Evolutionary conservation across 2,113 vertebrate genomes (phyloP).

Genomic region (Leiothrix lutea): DNA sequence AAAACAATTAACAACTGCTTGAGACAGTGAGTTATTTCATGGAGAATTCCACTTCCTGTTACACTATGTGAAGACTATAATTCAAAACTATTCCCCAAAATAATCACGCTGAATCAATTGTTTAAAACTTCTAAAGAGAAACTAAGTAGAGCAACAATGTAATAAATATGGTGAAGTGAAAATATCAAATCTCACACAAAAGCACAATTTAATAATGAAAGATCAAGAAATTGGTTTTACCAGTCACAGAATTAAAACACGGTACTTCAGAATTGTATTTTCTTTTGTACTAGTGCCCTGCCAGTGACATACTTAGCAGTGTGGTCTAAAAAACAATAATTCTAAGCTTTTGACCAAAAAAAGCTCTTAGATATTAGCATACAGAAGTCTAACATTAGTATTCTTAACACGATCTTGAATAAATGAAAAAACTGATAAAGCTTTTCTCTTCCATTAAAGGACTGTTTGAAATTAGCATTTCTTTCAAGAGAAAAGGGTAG

Average conservation of each 20-base stretch:
- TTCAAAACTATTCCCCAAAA: not conserved
- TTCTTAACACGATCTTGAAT: slow-evolving; percentile 94
- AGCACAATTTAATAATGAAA: not conserved
- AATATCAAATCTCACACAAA: not conserved
- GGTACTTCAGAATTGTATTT: slow-evolving; percentile 55
- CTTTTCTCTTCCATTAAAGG: slow-evolving; percentile 99
- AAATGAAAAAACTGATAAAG: slow-evolving; percentile 98
- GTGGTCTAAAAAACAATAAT: slow-evolving; percentile 78
- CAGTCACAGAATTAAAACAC: slow-evolving; percentile 36
- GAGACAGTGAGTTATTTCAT: not conserved
- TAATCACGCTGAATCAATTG: not conserved
- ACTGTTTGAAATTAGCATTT: slow-evolving; percentile 99
- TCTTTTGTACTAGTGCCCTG: slow-evolving; percentile 48
- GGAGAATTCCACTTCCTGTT: not conserved
- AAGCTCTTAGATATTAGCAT: slow-evolving; percentile 82
- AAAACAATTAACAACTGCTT: not conserved
- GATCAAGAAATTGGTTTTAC: slow-evolving; percentile 19
- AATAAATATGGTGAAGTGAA: not conserved
- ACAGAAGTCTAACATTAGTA: slow-evolving; percentile 95
- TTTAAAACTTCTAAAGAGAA: not conserved
- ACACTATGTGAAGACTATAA: not conserved
- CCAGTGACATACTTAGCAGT: slow-evolving; percentile 65
- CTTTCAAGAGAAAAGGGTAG: slow-evolving; percentile 99
- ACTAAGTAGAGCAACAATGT: not conserved
- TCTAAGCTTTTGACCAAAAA: slow-evolving; percentile 83